Evolutionary conservation across 2,888 invertebrate genomes (phyloP), one percentile per base, ranked within the genome.

Genomic region (Synanthedon vespiformis): DNA sequence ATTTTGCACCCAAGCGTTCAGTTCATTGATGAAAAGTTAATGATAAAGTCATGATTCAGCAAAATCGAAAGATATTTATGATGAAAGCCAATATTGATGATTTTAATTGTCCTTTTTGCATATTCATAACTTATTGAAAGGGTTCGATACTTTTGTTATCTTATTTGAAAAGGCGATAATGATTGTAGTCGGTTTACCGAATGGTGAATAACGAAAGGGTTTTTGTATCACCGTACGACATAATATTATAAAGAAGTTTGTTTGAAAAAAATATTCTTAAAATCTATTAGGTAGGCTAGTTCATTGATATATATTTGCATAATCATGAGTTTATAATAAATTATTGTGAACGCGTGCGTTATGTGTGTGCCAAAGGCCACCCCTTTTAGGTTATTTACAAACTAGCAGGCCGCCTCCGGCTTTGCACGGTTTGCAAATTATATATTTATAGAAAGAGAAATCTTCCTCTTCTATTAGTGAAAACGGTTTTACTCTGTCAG

Each of bases 61-160:
- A 57, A 60, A 64, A 72, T 56, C 57, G 70, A 13, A 63, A 75
- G 68, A 76, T 74, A 52, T 5, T 50, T 56, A 63, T 75, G 68
- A 76, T 74, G 69, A 71, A 72, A 72, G 62, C 68, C 65, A 70
- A 77, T 76, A 83, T 83, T 77, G 76, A 80, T 80, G 70, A 66
- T 62, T 58, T 55, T 80, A 74, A 80, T 84, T 83, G 81, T 82
- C 69, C 72, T 69, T 78, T 80, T 76, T 84, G 83, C 77, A 86
- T 86, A 86, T 86, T 86, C 86, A 85, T 84, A 72, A 62, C 56
- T 55, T 48, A 58, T 56, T 60, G 56, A 58, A 62, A 65, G 53
- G 53, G 56, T 61, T 68, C 60, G 63, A 62, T 59, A 57, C 13
- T 34, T 34, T 34, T 34, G 34, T 34, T 34, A 34, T 34, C 34